Percentiles rank a stretch among this genome's conserved stretches.
Evolutionary conservation across 2,888 invertebrate genomes (phyloP).

Genomic region (Operophtera brumata): DNA sequence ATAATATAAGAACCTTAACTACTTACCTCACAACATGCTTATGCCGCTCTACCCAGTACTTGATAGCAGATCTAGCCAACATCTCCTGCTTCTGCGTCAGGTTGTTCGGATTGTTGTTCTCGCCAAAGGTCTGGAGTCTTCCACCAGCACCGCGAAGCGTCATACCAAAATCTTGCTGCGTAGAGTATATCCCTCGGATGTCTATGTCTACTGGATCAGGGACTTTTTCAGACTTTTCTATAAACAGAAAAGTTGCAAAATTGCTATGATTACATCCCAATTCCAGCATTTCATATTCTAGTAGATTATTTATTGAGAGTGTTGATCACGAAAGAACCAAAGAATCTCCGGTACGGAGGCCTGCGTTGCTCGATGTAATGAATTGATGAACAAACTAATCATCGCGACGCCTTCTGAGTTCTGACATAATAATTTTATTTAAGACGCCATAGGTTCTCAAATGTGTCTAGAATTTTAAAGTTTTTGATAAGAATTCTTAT

Average conservation of each 20-base stretch:
- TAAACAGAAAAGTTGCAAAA: background rate
- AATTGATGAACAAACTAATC: no score
- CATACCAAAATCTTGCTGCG: slow-evolving; percentile 89
- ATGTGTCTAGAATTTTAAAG: no score
- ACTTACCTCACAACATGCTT: slow-evolving; percentile 91
- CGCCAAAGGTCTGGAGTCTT: slow-evolving; percentile 82
- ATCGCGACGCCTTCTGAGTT: no score
- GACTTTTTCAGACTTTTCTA: slow-evolving; percentile 69
- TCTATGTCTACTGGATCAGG: slow-evolving; percentile 83
- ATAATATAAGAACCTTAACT: no score
- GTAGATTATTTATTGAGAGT: no score
- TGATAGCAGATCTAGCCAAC: slow-evolving; percentile 91
- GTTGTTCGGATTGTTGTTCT: slow-evolving; percentile 85
- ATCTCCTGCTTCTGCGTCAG: slow-evolving; percentile 91
- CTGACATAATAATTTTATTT: no score
- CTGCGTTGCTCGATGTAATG: no score
- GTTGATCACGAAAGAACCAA: no score
- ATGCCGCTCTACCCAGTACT: slow-evolving; percentile 94
- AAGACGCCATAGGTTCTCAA: no score
- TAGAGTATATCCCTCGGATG: slow-evolving; percentile 87
- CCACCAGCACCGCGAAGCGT: slow-evolving; percentile 85
- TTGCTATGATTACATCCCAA: background rate
- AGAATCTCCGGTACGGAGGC: no score
- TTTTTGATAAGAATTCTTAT: no score
- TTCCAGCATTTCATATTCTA: no score